Conservation (phyloP, 2,888 invertebrate genomes). For the Anthrax anthrax region DNA sequence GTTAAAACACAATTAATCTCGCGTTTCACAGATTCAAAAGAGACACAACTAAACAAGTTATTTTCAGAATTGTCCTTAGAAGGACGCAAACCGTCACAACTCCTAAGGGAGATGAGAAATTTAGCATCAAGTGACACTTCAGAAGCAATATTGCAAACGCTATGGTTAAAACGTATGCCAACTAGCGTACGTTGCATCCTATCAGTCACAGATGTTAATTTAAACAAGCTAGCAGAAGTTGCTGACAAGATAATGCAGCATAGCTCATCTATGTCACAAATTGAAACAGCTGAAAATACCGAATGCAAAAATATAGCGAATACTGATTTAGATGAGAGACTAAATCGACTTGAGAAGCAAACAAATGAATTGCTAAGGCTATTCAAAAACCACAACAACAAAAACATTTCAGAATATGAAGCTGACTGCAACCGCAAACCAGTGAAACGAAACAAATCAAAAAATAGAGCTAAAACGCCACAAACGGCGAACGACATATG, state of each 20-base stretch:
- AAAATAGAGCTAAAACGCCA: neutral
- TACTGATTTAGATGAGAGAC: neutral
- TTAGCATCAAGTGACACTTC: neutral
- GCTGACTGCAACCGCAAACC: too few species aligned
- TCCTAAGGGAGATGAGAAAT: neutral
- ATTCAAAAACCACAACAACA: neutral
- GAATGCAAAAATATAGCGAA: too few species aligned
- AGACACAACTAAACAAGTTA: too few species aligned
- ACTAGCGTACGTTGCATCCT: neutral
- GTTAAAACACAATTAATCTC: too few species aligned
- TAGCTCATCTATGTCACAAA: neutral
- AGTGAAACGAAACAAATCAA: too few species aligned
- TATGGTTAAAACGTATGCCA: neutral
- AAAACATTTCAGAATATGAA: neutral
- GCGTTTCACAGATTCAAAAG: too few species aligned
- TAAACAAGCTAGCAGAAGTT: neutral
- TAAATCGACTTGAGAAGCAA: neutral
- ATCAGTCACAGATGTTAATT: neutral
- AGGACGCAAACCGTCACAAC: neutral
- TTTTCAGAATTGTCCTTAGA: too few species aligned
- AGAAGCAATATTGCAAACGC: neutral
- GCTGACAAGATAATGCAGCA: neutral
- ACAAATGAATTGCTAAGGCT: neutral
- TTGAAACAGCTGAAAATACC: too few species aligned
- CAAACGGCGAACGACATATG: neutral